These are phyloP conservation scores for Alloscopus bannaensis DNA, from an alignment of 2,888 invertebrate species.

Conservation along the genomic window DNA sequence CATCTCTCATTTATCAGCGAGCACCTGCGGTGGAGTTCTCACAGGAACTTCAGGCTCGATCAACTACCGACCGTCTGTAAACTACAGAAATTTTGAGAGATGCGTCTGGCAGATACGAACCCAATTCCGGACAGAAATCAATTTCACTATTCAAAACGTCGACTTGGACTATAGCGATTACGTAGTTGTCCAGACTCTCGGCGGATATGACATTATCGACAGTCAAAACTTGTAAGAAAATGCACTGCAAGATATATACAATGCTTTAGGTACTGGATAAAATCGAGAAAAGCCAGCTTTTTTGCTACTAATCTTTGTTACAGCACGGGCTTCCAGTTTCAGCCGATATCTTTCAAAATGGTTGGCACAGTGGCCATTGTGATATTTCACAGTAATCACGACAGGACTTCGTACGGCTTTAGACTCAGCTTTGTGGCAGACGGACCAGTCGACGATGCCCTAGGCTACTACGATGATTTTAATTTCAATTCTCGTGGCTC, in stretches of 20 bases:
- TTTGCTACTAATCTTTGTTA: background rate
- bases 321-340: background rate
- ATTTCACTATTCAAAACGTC: background rate
- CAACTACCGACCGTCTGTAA: background rate
- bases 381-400: background rate
- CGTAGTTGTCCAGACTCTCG: background rate
- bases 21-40: background rate
- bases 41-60: background rate
- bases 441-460: background rate
- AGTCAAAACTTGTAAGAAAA: background rate
- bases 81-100: background rate
- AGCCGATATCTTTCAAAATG: background rate
- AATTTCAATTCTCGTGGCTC: background rate
- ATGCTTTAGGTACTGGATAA: too few species aligned
- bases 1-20: slow-evolving; percentile 9
- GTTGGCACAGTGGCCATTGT: background rate
- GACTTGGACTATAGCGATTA: background rate
- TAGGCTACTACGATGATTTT: background rate
- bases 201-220: background rate
- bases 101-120: slow-evolving; percentile 15
- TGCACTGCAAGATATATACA: background rate
- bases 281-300: background rate
- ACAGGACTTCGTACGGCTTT: background rate
- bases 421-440: background rate
- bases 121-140: background rate